These are phyloP conservation scores for Phalloptychus januarius DNA, from an alignment of 2,797 vertebrate species.

Conservation along the genomic window DNA sequence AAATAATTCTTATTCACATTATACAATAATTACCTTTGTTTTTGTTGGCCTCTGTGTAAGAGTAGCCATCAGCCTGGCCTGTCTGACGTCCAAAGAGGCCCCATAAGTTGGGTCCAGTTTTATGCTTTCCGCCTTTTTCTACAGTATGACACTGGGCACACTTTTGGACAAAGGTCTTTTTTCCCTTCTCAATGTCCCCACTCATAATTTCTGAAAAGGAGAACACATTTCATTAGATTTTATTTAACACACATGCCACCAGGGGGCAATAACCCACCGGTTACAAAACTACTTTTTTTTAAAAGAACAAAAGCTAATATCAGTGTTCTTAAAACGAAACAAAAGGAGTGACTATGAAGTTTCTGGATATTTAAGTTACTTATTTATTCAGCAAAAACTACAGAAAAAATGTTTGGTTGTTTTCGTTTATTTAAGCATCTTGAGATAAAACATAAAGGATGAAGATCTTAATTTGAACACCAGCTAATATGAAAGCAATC, in stretches of 20 bases:
- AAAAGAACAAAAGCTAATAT: constrained; percentile 17
- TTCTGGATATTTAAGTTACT: fast-evolving
- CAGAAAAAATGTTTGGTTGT: background rate
- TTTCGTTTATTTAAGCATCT: background rate
- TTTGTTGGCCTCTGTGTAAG: constrained; percentile 87
- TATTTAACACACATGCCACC: constrained; percentile 12
- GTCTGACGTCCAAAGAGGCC: constrained; percentile 83
- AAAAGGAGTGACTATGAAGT: fast-evolving
- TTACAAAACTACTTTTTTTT: constrained; percentile 42
- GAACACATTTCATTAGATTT: background rate
- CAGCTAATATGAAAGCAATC: background rate
- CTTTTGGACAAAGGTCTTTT: constrained; percentile 86
- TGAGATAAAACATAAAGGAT: background rate
- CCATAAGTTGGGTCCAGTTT: constrained; percentile 85
- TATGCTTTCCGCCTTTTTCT: constrained; percentile 84
- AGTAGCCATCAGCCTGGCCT: constrained; percentile 82
- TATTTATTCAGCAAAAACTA: background rate
- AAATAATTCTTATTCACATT: background rate
- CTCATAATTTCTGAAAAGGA: constrained; percentile 68
- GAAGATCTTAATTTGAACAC: background rate
- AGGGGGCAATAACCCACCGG: constrained; percentile 21
- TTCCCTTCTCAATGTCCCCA: constrained; percentile 81
- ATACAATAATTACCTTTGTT: constrained; percentile 80
- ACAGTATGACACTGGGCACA: constrained; percentile 86
- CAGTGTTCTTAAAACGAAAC: background rate